Percentiles rank a stretch among this genome's conserved stretches.
Evolutionary conservation across 1,140 invertebrate species (phyloP).

Genomic region (Brachionus plicatilis): DNA sequence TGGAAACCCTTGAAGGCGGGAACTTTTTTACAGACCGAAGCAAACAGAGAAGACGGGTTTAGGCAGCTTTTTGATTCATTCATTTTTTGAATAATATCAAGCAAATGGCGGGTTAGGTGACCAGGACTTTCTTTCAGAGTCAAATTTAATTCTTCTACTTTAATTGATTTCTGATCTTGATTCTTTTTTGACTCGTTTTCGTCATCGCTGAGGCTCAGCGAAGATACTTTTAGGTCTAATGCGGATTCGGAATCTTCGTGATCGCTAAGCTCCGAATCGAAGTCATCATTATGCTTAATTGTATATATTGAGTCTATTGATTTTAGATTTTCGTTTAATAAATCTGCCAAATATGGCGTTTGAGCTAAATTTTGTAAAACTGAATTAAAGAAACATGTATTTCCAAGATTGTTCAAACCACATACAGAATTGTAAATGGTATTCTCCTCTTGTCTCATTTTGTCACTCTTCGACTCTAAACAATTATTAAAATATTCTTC

Average conservation of each 20-base stretch:
- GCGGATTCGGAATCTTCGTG: background rate
- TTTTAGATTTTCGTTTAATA: background rate
- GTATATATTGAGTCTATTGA: background rate
- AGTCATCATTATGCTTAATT: slow-evolving; percentile 29
- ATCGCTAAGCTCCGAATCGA: slow-evolving; percentile 31
- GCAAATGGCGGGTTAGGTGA: background rate
- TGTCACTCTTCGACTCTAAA: background rate
- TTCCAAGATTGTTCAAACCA: slow-evolving; percentile 71
- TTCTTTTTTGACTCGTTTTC: background rate
- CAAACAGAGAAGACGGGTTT: background rate
- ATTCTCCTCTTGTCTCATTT: background rate
- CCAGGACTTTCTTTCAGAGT: background rate
- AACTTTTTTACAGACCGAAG: slow-evolving; percentile 47
- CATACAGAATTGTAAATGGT: background rate
- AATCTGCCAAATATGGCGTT: slow-evolving; percentile 5
- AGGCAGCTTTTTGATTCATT: background rate
- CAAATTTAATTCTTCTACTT: background rate
- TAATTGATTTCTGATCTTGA: slow-evolving; percentile 19
- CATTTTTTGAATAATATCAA: slow-evolving; percentile 10
- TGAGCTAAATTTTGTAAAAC: slow-evolving; percentile 66
- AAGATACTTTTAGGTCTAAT: background rate
- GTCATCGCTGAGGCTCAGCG: background rate
- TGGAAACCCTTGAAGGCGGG: slow-evolving; percentile 82
- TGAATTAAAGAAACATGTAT: slow-evolving; percentile 93
- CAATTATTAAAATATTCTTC: background rate